A percentile compares a stretch with the other conserved stretches of the same genome.
Evolutionary conservation across 2,113 vertebrate species (phyloP).

Genomic region (Tyrannus savana): DNA sequence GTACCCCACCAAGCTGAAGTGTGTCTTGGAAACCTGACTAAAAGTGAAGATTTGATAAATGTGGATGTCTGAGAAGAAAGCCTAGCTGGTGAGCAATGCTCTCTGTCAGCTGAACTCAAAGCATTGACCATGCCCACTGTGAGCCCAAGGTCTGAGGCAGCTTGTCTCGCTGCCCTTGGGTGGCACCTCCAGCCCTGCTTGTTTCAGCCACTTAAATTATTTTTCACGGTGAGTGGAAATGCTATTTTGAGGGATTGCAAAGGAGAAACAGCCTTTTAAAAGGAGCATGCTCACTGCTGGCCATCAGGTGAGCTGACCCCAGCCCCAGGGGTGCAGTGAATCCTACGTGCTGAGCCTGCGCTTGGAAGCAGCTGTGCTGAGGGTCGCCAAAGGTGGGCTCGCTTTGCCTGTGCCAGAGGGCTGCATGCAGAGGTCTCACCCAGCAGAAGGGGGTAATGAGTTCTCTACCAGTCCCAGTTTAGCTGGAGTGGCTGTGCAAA

Average conservation of each 20-base stretch:
- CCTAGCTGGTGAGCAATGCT: neutral
- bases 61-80: neutral
- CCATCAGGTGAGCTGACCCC: neutral
- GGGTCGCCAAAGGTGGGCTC: neutral
- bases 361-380: neutral
- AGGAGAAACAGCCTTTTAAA: neutral
- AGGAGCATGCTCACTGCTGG: neutral
- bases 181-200: neutral
- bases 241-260: neutral
- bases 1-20: neutral
- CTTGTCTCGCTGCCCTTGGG: rapidly evolving
- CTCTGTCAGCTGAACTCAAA: neutral
- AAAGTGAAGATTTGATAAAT: neutral
- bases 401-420: neutral
- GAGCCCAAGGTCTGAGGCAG: neutral
- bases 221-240: neutral
- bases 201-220: neutral
- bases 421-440: neutral
- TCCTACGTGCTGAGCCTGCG: rapidly evolving
- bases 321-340: neutral
- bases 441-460: neutral
- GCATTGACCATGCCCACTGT: neutral
- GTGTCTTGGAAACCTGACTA: neutral
- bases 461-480: neutral
- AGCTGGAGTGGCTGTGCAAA: neutral